Base-by-base conservation (phyloP, 2,888 invertebrate species). In the Entomobrya multifasciata region DNA sequence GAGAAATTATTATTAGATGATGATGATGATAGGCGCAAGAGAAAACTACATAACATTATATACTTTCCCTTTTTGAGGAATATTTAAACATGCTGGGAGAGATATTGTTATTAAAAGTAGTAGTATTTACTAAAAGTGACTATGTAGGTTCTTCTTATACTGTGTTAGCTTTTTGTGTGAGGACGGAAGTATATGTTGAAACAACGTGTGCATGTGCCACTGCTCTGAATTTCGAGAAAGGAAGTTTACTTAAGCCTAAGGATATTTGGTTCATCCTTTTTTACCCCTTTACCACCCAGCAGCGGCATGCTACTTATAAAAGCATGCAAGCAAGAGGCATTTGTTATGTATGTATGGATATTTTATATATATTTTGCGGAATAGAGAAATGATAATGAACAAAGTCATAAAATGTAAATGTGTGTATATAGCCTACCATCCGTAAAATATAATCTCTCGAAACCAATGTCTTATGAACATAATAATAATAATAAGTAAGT, bases 181-280 rank as follows among this genome's bases (percentile, higher is more conserved):
- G 57, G 77, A 77, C 77, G 72, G 72, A 81, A 72, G 57, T 55
- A 70, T 27, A 60, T 82, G 57, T 60, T 60, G 70, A 57, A 81
- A 57, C 74, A 74, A 62, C 20, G 81, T 74, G 82, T 60, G 47
- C 70, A 36, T 36, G 36, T 6, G 36, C 36, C 36, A 6, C 5
- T 36, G 36, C 8, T 36, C 5, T 36, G 36, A 6, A 8, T 36
- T 4, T 57, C 67, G 52, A 55, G 55, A 81, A 67, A 82, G 82
- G 62, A 82, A 82, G 74, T 74, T 82, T 82, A 62, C 74, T 57
- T 82, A 74, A 57, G 72, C 74, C 82, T 74, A 47, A 72, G 74
- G 82, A 82, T 82, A 74, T 82, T 81, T 82, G 78, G 65, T 62
- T 77, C 77, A 60, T 77, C 77, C 60, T 44, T 49, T 70, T 25